phyloP scores from a whole-genome alignment of 2,888 invertebrate genomes.

The Pollenia angustigena region DNA sequence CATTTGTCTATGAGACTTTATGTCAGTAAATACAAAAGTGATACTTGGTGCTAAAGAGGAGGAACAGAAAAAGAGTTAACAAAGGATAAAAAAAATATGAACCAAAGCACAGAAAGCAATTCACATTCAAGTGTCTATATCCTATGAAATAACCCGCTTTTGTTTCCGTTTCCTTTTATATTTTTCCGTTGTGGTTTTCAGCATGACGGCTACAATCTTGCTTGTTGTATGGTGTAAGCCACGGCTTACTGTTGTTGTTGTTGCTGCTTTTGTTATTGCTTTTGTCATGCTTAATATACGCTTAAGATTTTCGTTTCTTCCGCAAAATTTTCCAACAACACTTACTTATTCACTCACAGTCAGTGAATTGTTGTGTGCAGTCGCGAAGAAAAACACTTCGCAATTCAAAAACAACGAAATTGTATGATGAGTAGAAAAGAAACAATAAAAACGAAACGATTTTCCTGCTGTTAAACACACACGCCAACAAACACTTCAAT shows the following conservation, averaged over 20 bases:
- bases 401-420: constrained; percentile 10
- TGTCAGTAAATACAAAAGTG: not conserved
- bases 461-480: not conserved
- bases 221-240: not conserved
- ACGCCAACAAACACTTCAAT: constrained; percentile 15
- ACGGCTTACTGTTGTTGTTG: not conserved
- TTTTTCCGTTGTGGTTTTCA: constrained; percentile 29
- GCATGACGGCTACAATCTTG: not conserved
- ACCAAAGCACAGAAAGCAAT: constrained; percentile 28
- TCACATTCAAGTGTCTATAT: constrained; percentile 60
- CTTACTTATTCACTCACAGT: constrained; percentile 16
- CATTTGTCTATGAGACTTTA: too few species aligned
- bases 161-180: constrained; percentile 55
- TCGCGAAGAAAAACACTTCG: constrained; percentile 29
- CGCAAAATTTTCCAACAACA: constrained; percentile 51
- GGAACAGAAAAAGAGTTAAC: not conserved
- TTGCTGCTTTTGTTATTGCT: not conserved
- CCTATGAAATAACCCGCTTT: constrained; percentile 61
- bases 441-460: constrained; percentile 14
- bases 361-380: constrained; percentile 36
- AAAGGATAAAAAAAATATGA: not conserved
- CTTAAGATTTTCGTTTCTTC: constrained; percentile 31
- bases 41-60: constrained; percentile 9
- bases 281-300: constrained; percentile 35
- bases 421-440: not conserved